Percentiles rank a stretch among this genome's conserved stretches.
These are phyloP conservation scores for Cyclargus thomasi DNA, from an alignment of 1,140 invertebrate species.

Conservation along the genomic window DNA sequence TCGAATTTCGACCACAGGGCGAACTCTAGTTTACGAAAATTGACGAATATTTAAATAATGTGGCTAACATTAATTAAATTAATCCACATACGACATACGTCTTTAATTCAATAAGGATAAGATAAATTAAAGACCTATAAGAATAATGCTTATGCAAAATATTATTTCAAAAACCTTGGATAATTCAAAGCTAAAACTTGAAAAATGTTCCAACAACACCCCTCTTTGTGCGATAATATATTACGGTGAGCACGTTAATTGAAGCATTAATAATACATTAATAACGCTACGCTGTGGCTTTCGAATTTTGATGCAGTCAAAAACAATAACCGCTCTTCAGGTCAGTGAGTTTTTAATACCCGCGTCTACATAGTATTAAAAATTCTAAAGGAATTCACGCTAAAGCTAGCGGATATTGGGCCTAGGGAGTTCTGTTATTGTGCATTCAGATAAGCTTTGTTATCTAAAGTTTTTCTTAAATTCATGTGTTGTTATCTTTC, in stretches of 20 bases:
- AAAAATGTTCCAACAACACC: not conserved
- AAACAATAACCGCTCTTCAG: not conserved
- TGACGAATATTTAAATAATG: too few species aligned
- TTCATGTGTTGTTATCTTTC: too few species aligned
- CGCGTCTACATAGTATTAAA: not conserved
- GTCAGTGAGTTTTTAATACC: not conserved
- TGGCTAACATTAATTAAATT: too few species aligned
- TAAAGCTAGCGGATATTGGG: not conserved
- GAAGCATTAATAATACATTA: conserved; percentile 11
- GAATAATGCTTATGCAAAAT: too few species aligned
- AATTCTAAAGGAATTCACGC: not conserved
- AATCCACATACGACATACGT: too few species aligned
- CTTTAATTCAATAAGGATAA: too few species aligned
- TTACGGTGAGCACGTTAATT: conserved; percentile 4
- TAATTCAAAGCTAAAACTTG: not conserved
- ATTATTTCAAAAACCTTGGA: not conserved
- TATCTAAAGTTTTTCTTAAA: not conserved
- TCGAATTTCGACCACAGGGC: too few species aligned
- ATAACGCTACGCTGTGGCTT: conserved; percentile 11
- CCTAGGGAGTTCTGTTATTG: too few species aligned
- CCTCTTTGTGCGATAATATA: not conserved
- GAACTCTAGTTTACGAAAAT: too few species aligned
- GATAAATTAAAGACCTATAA: too few species aligned
- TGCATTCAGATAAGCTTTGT: not conserved
- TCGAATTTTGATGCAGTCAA: conserved; percentile 14